These are phyloP conservation scores for Miltochrista miniata DNA, from an alignment of 2,888 invertebrate genomes.

Conservation along the genomic window DNA sequence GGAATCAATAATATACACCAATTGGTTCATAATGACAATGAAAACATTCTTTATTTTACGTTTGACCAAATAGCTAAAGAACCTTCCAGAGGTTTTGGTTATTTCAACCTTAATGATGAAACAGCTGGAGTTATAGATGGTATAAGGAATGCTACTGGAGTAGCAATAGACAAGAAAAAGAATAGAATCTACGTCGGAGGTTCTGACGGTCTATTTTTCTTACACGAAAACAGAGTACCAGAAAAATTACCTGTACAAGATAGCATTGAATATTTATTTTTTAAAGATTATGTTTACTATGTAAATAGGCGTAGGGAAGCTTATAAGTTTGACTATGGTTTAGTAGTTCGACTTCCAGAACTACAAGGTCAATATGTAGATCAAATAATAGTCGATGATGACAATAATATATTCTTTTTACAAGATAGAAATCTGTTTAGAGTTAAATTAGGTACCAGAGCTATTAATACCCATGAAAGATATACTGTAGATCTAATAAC, in stretches of 20 bases:
- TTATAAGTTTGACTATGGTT: constrained; percentile 60
- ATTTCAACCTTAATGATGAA: constrained; percentile 51
- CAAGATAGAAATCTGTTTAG: constrained; percentile 53
- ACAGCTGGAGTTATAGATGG: constrained; percentile 56
- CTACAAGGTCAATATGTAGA: constrained; percentile 51
- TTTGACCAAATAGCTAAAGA: constrained; percentile 55
- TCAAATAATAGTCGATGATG: constrained; percentile 62
- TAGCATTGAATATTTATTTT: constrained; percentile 56
- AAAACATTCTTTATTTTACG: constrained; percentile 67
- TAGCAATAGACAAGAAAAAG: constrained; percentile 59
- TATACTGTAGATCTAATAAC: constrained; percentile 50
- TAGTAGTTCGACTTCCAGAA: constrained; percentile 50
- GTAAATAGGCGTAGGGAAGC: constrained; percentile 56
- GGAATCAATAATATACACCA: constrained; percentile 63
- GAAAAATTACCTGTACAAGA: constrained; percentile 63
- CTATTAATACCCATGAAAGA: constrained; percentile 59
- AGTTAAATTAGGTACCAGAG: constrained; percentile 61
- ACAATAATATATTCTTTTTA: constrained; percentile 64
- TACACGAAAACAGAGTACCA: constrained; percentile 55
- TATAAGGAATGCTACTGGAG: constrained; percentile 64
- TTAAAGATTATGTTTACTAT: constrained; percentile 62
- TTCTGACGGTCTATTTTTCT: constrained; percentile 60
- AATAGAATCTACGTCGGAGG: constrained; percentile 67
- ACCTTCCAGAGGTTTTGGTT: constrained; percentile 53
- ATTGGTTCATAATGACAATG: constrained; percentile 56